Evolutionary conservation across 2,888 invertebrate species (phyloP), one percentile per base, ranked within the genome.

Genomic region (Euproctis similis): DNA sequence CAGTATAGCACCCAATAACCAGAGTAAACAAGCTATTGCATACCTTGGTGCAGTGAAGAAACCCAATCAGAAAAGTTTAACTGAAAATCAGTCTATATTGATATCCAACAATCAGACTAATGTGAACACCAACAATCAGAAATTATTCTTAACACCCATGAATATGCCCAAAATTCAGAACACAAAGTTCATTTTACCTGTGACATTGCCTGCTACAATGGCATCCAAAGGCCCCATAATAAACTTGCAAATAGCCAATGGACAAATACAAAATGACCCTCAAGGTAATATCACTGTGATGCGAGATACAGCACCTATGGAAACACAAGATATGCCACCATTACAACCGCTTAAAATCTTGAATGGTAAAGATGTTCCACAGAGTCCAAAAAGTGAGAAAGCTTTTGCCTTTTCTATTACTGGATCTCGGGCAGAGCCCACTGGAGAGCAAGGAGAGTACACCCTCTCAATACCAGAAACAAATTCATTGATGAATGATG

Each of bases 181-280:
- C 29, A 85, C 86, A 1, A 85, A 87, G 36, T 78, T 86, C 32
- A 86, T 87, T 31, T 59, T 86, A 21, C 87, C 88, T 1, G 78
- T 81, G 1, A 73, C 73, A 12, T 51, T 82, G 26, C 84, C 86
- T 8, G 84, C 86, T 2, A 86, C 87, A 1, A 88, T 87, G 76
- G 77, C 85, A 6, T 82, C 84, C 7, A 86, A 87, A 54, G 85
- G 87, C 5, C 88, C 87, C 25, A 86, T 89, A 46, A 88, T 89
- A 34, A 90, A 90, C 63, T 75, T 90, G 34, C 90, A 91, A 75
- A 89, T 91, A 54, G 86, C 87, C 11, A 90, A 89, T 64, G 89
- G 88, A 2, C 87, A 88, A 59, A 75, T 89, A 35, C 88, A 86
- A 48, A 84, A 86, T 47, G 88, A 88, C 48, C 85, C 80, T 12